These are phyloP conservation scores for Uloborus plumipes DNA, from an alignment of 2,888 invertebrate species.

Conservation along the genomic window DNA sequence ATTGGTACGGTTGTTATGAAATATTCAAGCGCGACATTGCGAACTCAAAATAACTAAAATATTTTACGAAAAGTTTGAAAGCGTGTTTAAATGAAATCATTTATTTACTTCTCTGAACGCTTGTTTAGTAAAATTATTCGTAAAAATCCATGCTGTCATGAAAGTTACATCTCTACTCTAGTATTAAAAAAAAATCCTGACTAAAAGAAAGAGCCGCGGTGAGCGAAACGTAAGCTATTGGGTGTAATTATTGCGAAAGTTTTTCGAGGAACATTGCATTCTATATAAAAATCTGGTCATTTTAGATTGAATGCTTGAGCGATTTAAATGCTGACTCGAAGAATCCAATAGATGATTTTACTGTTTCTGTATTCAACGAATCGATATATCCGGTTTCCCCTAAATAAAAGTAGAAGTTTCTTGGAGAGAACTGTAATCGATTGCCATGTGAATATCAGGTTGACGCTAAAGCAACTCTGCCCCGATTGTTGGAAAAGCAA, in stretches of 20 bases:
- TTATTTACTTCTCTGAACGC: too few species aligned
- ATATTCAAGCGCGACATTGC: too few species aligned
- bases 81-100: too few species aligned
- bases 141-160: too few species aligned
- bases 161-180: too few species aligned
- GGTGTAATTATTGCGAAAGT: slow-evolving; percentile 34
- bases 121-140: too few species aligned
- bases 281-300: slow-evolving; percentile 14
- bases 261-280: slow-evolving; percentile 26
- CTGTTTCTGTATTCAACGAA: slow-evolving; percentile 24
- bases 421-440: slow-evolving; percentile 37
- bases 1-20: too few species aligned
- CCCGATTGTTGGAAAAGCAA: background rate
- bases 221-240: background rate
- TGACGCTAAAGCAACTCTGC: slow-evolving; percentile 24
- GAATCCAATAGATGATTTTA: slow-evolving; percentile 52
- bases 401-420: slow-evolving; percentile 51
- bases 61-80: too few species aligned
- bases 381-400: slow-evolving; percentile 18
- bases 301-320: slow-evolving; percentile 42
- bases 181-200: too few species aligned
- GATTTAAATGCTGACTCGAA: slow-evolving; percentile 37
- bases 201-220: too few species aligned
- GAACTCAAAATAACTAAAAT: too few species aligned
- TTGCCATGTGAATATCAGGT: slow-evolving; percentile 24